phyloP scores from a whole-genome alignment of 2,797 vertebrate genomes.

The Gallirallus australis region DNA sequence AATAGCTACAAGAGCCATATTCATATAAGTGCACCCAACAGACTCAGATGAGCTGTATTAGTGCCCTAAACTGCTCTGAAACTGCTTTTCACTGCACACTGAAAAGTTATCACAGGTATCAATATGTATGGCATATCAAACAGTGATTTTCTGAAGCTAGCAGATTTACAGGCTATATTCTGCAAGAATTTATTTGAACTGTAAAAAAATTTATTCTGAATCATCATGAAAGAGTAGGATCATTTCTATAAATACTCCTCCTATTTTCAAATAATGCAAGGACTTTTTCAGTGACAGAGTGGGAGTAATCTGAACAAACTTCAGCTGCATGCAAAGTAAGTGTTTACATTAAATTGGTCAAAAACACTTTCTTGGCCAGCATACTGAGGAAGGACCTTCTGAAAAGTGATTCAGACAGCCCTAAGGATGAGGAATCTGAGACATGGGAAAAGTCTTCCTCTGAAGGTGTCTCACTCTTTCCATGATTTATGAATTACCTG shows the following conservation, averaged over 20 bases:
- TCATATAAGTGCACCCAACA: neutral
- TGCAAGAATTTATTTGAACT: neutral
- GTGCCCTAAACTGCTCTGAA: slow-evolving; percentile 2
- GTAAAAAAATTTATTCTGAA: neutral
- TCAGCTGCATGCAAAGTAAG: neutral
- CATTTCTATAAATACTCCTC: neutral
- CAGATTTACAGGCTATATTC: neutral
- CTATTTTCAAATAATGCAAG: neutral
- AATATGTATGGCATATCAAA: neutral
- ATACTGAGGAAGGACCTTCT: neutral
- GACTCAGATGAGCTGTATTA: neutral
- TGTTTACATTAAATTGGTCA: neutral
- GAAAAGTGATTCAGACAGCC: neutral
- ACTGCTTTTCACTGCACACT: neutral
- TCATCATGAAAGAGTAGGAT: neutral
- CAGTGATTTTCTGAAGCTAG: neutral
- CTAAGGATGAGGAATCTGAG: neutral
- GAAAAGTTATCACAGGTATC: neutral
- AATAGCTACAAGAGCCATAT: neutral
- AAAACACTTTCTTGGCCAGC: neutral
- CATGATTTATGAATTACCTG: neutral
- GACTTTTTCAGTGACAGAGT: neutral
- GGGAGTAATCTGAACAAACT: neutral
- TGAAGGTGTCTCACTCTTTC: neutral
- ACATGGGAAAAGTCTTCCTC: neutral